Base-by-base conservation (phyloP, 2,113 vertebrate genomes). In the Zonotrichia leucophrys region DNA sequence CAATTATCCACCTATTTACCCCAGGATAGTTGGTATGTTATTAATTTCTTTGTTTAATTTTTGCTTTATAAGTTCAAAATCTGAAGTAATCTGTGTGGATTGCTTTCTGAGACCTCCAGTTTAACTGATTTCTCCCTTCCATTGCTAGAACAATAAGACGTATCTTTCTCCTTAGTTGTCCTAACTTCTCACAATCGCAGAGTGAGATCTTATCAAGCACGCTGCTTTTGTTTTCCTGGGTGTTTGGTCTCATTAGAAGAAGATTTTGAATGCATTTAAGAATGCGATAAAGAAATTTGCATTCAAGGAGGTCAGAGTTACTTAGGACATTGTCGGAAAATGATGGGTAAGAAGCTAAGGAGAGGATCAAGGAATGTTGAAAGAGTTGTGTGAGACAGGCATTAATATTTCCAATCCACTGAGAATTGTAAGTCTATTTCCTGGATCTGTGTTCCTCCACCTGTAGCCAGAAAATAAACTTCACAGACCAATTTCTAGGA, bases 401-500 rank as follows among this genome's bases (percentile, higher is more conserved):
- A 44, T 82, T 59, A 59, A 31, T 11, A 8, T 91, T 78, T 91
- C 41, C 76, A 79, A 60, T 76, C 44, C 67, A 41, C 49, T 83
- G 87, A 66, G 64, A 90, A 83, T 33, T 62, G 27, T 37, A 44
- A 90, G 10, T 66, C 12, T 77, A 20, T 94, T 95, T 92, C 37
- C 83, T 90, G 85, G 30, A 86, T 74, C 72, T 55, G 33, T 70
- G 31, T 70, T 93, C 12, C 33, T 79, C 64, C 76, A 74, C 33
- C 33, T 55, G 59, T 63, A 80, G 55, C 44, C 72, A 96, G 76
- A 95, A 89, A 87, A 95, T 84, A 87, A 95, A 72, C 62, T 72
- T 78, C 62, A 78, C 7, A 33, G 64, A 58, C 58, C 56, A 73
- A 49, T 92, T 92, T 91, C 47, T 75, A 84, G 58, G 74, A 85